Evolutionary conservation across 2,113 vertebrate genomes (phyloP).

Genomic region (Cyphomyrus discorhynchus): DNA sequence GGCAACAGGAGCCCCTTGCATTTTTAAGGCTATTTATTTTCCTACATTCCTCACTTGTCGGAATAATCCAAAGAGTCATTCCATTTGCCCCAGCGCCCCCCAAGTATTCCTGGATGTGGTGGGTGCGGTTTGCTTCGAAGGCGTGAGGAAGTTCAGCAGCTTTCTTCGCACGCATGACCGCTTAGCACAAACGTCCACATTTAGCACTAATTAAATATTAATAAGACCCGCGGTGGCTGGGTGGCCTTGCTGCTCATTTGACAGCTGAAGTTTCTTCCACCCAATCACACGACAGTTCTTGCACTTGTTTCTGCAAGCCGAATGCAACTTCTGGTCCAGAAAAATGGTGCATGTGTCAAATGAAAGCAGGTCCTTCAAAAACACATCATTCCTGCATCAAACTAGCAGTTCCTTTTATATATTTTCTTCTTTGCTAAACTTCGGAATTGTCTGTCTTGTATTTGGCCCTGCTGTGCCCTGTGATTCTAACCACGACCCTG

Average conservation of each 20-base stretch:
- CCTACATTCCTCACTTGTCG: neutral
- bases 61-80: neutral
- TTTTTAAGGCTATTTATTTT: neutral
- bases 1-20: neutral
- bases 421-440: neutral
- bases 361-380: neutral
- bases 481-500: neutral
- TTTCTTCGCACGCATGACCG: neutral
- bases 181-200: neutral
- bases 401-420: neutral
- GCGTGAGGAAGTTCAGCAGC: neutral
- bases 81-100: neutral
- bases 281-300: neutral
- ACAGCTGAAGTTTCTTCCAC: neutral
- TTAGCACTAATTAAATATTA: conserved; percentile 14
- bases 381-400: neutral
- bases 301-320: neutral
- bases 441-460: neutral
- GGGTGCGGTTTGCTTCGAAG: neutral
- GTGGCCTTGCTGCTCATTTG: neutral
- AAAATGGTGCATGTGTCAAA: neutral
- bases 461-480: neutral
- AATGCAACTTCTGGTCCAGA: neutral
- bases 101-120: neutral
- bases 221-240: neutral